These are phyloP conservation scores for Emmelina monodactyla DNA, from an alignment of 2,888 invertebrate species.

Conservation along the genomic window DNA sequence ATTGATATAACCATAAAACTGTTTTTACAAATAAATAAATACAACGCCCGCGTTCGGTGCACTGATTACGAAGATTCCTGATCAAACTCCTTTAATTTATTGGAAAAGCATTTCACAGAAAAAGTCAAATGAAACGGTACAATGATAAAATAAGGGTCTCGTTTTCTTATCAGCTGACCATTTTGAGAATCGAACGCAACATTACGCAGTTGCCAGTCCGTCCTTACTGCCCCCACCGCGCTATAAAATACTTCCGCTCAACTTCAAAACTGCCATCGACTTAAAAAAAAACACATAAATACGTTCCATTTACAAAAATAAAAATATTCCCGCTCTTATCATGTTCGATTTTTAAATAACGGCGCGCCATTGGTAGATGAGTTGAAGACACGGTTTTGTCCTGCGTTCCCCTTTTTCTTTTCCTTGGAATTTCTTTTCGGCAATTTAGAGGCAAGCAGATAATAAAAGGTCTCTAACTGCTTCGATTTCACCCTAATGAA, in stretches of 20 bases:
- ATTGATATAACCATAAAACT: no score
- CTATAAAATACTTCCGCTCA: conserved; percentile 61
- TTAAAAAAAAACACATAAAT: conserved; percentile 56
- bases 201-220: conserved; percentile 52
- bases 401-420: conserved; percentile 53
- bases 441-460: conserved; percentile 64
- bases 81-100: no score
- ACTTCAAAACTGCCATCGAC: conserved; percentile 57
- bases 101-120: no score
- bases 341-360: conserved; percentile 65
- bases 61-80: no score
- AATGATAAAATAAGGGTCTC: conserved; percentile 61
- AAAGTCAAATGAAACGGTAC: no score
- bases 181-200: conserved; percentile 63
- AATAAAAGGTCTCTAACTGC: conserved; percentile 68
- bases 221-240: conserved; percentile 35
- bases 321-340: conserved; percentile 61
- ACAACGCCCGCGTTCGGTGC: no score
- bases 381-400: conserved; percentile 56
- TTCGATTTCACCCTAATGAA: conserved; percentile 61
- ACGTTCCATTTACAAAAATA: conserved; percentile 59
- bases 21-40: no score
- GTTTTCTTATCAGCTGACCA: conserved; percentile 67
- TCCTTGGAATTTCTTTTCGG: conserved; percentile 59
- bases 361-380: conserved; percentile 55